A percentile compares a stretch with the other conserved stretches of the same genome.
Evolutionary conservation across 2,797 vertebrate species (phyloP).

Genomic region (Sarcophilus harrisii): DNA sequence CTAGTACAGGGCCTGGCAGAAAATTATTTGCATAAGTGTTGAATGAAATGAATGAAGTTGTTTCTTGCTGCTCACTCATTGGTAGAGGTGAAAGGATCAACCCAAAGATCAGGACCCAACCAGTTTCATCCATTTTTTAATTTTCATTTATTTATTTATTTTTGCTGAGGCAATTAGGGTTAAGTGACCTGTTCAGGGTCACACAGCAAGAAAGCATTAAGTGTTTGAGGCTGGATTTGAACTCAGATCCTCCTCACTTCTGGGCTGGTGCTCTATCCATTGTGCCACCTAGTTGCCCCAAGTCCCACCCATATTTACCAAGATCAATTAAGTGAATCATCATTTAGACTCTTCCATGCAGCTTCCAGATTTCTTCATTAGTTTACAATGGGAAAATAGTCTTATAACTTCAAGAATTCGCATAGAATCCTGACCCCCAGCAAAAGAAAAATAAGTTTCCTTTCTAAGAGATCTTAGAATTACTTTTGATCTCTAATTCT

Average conservation of each 20-base stretch:
- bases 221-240: too few relatives aligned
- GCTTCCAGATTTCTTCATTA: background rate
- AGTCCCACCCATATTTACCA: background rate
- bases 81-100: background rate
- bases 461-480: background rate
- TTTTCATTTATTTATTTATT: too few relatives aligned
- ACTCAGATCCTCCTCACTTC: too few relatives aligned
- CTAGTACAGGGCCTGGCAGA: background rate
- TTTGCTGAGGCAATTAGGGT: too few relatives aligned
- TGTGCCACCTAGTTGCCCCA: too few relatives aligned
- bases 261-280: too few relatives aligned
- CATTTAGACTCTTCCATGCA: background rate
- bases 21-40: background rate
- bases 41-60: background rate
- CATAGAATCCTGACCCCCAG: background rate
- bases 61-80: background rate
- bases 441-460: background rate
- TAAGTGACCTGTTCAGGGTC: too few relatives aligned
- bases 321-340: background rate
- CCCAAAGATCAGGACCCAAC: background rate
- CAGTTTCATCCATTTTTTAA: background rate
- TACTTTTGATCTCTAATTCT: background rate
- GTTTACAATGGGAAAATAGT: background rate
- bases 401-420: background rate
- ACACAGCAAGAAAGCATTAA: too few relatives aligned